Percentiles rank a stretch among this genome's conserved stretches.
Conservation (phyloP, 2,888 invertebrate genomes). For the Ichneumoninae sp. region DNA sequence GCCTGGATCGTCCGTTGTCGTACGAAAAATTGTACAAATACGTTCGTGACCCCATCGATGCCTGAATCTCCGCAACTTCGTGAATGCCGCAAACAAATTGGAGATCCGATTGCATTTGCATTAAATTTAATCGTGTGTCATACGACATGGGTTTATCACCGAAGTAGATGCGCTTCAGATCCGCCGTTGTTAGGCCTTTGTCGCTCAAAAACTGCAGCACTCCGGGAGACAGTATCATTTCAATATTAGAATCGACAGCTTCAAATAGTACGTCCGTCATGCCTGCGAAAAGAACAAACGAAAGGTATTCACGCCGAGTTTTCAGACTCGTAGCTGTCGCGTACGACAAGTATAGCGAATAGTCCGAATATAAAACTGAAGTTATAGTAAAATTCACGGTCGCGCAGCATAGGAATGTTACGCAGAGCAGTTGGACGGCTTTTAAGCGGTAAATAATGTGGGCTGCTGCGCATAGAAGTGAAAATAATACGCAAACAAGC, state of each 20-base stretch:
- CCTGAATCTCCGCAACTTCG: constrained; percentile 71
- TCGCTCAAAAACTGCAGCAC: constrained; percentile 56
- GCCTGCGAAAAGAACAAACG: constrained; percentile 44
- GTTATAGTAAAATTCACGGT: background rate
- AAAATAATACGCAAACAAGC: background rate
- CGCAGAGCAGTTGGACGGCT: background rate
- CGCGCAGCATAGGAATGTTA: background rate
- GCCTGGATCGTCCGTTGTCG: constrained; percentile 67
- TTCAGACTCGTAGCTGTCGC: background rate
- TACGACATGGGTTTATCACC: constrained; percentile 66
- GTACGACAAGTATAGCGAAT: background rate
- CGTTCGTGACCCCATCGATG: constrained; percentile 58
- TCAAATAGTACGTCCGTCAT: constrained; percentile 47
- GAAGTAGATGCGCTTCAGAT: constrained; percentile 75
- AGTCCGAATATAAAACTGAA: background rate
- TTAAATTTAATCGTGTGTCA: constrained; percentile 62
- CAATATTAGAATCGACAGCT: constrained; percentile 66
- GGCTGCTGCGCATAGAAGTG: background rate
- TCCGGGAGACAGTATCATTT: constrained; percentile 53
- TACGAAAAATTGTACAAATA: constrained; percentile 78
- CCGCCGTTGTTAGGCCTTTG: constrained; percentile 63
- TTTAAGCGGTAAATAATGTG: background rate
- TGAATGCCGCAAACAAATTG: constrained; percentile 73
- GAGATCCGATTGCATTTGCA: constrained; percentile 70
- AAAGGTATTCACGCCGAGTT: background rate